A percentile compares a stretch with the other conserved stretches of the same genome.
These are phyloP conservation scores for Rissa tridactyla DNA, from an alignment of 2,113 vertebrate genomes.

Conservation along the genomic window DNA sequence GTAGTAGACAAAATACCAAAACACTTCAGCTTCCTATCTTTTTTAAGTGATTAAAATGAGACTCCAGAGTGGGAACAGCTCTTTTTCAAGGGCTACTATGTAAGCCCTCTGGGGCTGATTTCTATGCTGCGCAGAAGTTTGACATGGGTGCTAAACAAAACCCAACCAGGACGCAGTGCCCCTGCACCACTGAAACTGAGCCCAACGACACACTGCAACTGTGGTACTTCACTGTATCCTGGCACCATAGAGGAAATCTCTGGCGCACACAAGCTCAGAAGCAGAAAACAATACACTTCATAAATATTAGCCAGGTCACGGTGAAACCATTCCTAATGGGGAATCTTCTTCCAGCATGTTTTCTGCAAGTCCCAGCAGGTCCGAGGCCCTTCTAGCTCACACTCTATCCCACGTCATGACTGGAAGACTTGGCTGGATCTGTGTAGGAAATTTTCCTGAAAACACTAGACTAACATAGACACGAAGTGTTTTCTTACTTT, in stretches of 20 bases:
- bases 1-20: background rate
- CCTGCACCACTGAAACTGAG: background rate
- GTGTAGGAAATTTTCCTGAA: background rate
- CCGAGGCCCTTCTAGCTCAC: background rate
- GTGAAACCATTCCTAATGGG: background rate
- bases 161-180: background rate
- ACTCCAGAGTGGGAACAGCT: background rate
- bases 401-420: background rate
- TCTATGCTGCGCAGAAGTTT: background rate
- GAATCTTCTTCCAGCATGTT: background rate
- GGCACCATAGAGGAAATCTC: background rate
- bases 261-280: background rate
- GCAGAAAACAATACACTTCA: background rate
- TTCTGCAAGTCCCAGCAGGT: background rate
- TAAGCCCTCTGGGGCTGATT: background rate
- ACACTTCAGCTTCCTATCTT: background rate
- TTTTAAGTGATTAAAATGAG: background rate
- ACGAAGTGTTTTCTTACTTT: background rate
- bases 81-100: background rate
- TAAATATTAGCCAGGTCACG: background rate
- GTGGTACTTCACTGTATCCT: background rate
- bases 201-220: background rate
- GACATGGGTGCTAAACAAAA: background rate
- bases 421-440: background rate
- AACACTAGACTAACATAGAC: background rate